Evolutionary conservation across 1,140 invertebrate genomes (phyloP), one percentile per base, ranked within the genome.

Genomic region (Drosophila sulfurigaster): DNA sequence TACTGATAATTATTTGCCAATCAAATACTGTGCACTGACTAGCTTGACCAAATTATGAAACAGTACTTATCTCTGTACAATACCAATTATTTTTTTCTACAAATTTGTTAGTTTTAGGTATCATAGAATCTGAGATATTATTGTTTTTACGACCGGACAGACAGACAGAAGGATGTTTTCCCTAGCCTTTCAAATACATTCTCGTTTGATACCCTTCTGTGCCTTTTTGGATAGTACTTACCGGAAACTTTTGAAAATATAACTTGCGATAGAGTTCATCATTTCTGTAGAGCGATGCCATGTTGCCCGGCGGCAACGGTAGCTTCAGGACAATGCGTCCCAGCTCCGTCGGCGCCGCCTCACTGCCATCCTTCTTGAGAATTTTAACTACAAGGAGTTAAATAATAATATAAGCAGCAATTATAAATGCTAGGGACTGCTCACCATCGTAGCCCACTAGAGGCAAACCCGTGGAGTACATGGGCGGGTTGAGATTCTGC

Each of bases 281-380:
- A 28, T 96, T 95, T 75, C 94, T 94, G 93, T 96, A 99, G 0
- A 99, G 93, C 0, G 97, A 97, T 0, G 95, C 95, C 88, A 98
- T 95, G 35, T 95, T 96, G 5, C 98, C 98, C 0, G 98, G 98
- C 0, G 98, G 97, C 15, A 99, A 91, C 0, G 98, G 98, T 11
- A 98, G 83, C 91, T 97, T 98, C 10, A 97, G 93, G 0, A 95
- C 97, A 79, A 99, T 96, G 76, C 97, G 94, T 0, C 98, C 98
- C 1, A 98, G 93, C 93, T 98, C 97, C 30, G 95, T 94, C 0
- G 93, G 66, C 4, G 93, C 86, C 15, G 96, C 95, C 83, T 95
- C 94, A 13, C 93, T 94, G 0, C 95, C 96, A 91, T 98, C 96
- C 48, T 95, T 93, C 63, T 94, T 94, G 6, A 98, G 82, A 13